These are phyloP conservation scores for Cotesia glomerata DNA, from an alignment of 1,140 invertebrate genomes.

Conservation along the genomic window DNA sequence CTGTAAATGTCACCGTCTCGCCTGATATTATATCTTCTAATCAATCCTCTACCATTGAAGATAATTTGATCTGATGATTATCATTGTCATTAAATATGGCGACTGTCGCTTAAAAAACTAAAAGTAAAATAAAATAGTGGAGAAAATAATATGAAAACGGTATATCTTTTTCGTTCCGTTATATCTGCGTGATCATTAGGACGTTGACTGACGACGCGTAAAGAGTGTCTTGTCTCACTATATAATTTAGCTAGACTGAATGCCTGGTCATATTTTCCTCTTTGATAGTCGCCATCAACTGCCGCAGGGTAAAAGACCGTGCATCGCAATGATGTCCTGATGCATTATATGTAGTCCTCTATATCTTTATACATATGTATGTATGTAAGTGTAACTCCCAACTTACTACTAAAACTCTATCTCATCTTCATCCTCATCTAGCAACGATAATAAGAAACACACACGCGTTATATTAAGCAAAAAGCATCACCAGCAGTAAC, in stretches of 20 bases:
- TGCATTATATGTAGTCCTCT: too few species aligned
- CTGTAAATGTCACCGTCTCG: too few species aligned
- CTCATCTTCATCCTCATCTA: too few species aligned
- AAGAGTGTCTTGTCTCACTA: constrained; percentile 12
- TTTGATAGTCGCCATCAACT: constrained; percentile 7
- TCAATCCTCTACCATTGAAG: too few species aligned
- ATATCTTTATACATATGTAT: neutral
- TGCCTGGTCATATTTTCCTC: neutral
- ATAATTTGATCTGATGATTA: too few species aligned
- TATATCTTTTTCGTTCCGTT: constrained; percentile 26
- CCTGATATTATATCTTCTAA: too few species aligned
- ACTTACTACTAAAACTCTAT: too few species aligned
- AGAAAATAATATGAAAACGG: constrained; percentile 8
- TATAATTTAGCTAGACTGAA: constrained; percentile 16
- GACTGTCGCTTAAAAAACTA: neutral
- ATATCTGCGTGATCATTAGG: constrained; percentile 29
- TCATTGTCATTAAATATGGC: too few species aligned
- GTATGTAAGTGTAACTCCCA: neutral
- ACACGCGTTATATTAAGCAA: constrained; percentile 31
- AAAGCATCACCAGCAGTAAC: constrained; percentile 38
- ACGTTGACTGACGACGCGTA: constrained; percentile 7
- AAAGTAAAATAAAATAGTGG: neutral
- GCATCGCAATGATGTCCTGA: neutral
- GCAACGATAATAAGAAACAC: constrained; percentile 20
- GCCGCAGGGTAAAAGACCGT: neutral